Percentiles rank a stretch among this genome's conserved stretches.
Conservation (phyloP, 2,888 invertebrate genomes). For the Mimumesa dahlbomi region DNA sequence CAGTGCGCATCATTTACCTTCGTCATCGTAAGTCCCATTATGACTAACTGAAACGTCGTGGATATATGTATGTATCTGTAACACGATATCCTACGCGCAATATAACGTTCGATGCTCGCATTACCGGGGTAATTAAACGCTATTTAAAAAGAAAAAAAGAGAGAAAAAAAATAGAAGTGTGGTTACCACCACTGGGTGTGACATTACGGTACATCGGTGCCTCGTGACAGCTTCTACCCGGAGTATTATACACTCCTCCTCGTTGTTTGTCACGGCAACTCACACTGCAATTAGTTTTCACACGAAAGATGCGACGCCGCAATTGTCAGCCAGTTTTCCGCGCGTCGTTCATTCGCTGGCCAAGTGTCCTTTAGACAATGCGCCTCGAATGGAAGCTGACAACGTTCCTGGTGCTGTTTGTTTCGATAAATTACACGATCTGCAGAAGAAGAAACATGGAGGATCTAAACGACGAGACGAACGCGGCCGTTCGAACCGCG, state of each 20-base stretch:
- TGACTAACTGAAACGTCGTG: too few species aligned
- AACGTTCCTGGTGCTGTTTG: slow-evolving; percentile 41
- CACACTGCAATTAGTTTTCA: slow-evolving; percentile 47
- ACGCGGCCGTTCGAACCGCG: slow-evolving; percentile 52
- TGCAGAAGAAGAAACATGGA: slow-evolving; percentile 5
- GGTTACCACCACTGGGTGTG: background rate
- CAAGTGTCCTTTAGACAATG: slow-evolving; percentile 27
- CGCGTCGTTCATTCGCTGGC: slow-evolving; percentile 7
- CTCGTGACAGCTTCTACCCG: background rate
- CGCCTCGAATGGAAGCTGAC: slow-evolving; percentile 31
- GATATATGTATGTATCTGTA: too few species aligned
- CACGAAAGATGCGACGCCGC: slow-evolving; percentile 2
- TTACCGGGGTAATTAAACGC: background rate
- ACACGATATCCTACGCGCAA: too few species aligned
- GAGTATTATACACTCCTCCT: slow-evolving; percentile 57
- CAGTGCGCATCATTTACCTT: too few species aligned
- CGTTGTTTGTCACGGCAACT: slow-evolving; percentile 65
- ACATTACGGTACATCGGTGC: background rate
- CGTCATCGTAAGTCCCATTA: too few species aligned
- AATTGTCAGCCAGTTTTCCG: slow-evolving; percentile 1
- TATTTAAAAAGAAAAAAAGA: too few species aligned
- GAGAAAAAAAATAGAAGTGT: too few species aligned
- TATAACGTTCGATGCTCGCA: background rate
- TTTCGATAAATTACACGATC: slow-evolving; percentile 26
- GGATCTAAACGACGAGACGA: slow-evolving; percentile 35